Evolutionary conservation across 1,140 invertebrate genomes (phyloP).

Genomic region (Andricus grossulariae): DNA sequence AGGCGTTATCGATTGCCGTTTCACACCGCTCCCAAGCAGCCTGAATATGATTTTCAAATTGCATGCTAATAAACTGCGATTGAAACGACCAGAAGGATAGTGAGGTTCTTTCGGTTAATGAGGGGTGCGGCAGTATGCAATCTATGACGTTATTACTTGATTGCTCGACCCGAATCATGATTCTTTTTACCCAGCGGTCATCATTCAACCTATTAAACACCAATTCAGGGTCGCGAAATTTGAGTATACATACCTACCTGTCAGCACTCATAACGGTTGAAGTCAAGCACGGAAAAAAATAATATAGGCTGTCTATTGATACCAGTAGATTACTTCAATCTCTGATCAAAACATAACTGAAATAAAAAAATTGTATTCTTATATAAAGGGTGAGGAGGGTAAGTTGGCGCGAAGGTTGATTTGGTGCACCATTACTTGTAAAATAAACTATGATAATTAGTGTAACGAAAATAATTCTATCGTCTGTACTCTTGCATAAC

Average conservation of each 20-base stretch:
- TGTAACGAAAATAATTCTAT: too few species aligned
- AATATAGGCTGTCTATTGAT: too few species aligned
- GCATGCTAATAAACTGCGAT: conserved; percentile 69
- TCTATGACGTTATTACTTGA: conserved; percentile 51
- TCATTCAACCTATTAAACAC: conserved; percentile 17
- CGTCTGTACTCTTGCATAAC: too few species aligned
- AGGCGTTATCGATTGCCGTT: conserved; percentile 54
- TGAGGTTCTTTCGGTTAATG: conserved; percentile 45
- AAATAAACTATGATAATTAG: too few species aligned
- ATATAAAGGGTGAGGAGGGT: too few species aligned
- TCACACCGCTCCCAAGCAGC: conserved; percentile 56
- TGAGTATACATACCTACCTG: background rate
- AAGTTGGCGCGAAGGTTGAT: too few species aligned
- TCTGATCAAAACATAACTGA: too few species aligned
- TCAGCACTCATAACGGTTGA: background rate
- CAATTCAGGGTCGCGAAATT: background rate
- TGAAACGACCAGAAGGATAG: conserved; percentile 52
- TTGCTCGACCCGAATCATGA: conserved; percentile 37
- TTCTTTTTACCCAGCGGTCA: conserved; percentile 13
- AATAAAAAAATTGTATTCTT: too few species aligned
- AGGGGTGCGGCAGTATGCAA: conserved; percentile 61
- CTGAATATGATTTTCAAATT: conserved; percentile 70
- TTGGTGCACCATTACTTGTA: too few species aligned
- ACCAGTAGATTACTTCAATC: too few species aligned
- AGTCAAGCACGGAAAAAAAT: too few species aligned